Conservation (phyloP, 2,888 invertebrate species). For the Auanema sp. region DNA sequence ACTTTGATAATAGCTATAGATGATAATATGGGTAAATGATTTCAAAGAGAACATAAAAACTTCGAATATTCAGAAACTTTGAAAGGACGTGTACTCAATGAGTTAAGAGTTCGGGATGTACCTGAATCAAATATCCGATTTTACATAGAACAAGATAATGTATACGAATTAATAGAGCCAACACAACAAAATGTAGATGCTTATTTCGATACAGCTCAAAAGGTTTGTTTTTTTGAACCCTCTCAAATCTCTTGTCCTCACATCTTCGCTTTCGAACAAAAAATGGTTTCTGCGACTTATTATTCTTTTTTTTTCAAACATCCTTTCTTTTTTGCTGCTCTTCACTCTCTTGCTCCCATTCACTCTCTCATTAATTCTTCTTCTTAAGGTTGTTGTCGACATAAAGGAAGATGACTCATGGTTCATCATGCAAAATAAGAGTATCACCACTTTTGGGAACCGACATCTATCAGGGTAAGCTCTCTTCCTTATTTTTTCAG, state of each 20-base stretch:
- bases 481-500: not conserved
- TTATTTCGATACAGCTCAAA: constrained; percentile 43
- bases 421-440: constrained; percentile 20
- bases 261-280: not conserved
- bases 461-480: constrained; percentile 12
- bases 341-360: not conserved
- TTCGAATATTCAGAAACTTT: constrained; percentile 22
- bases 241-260: not conserved
- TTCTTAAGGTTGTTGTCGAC: constrained; percentile 34
- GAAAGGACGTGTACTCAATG: constrained; percentile 29
- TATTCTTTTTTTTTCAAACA: not conserved
- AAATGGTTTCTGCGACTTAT: too few relatives aligned
- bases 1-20: constrained; percentile 19
- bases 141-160: constrained; percentile 33
- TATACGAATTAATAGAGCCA: constrained; percentile 29
- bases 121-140: constrained; percentile 27
- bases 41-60: constrained; percentile 2
- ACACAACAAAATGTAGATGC: constrained; percentile 27
- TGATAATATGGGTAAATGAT: constrained; percentile 39
- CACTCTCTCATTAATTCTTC: not conserved
- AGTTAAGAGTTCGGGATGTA: constrained; percentile 26
- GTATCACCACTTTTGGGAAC: not conserved
- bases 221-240: constrained; percentile 19
- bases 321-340: not conserved
- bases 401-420: constrained; percentile 36